Evolutionary conservation across 2,888 invertebrate species (phyloP).

Genomic region (Synanthedon andrenaeformis): DNA sequence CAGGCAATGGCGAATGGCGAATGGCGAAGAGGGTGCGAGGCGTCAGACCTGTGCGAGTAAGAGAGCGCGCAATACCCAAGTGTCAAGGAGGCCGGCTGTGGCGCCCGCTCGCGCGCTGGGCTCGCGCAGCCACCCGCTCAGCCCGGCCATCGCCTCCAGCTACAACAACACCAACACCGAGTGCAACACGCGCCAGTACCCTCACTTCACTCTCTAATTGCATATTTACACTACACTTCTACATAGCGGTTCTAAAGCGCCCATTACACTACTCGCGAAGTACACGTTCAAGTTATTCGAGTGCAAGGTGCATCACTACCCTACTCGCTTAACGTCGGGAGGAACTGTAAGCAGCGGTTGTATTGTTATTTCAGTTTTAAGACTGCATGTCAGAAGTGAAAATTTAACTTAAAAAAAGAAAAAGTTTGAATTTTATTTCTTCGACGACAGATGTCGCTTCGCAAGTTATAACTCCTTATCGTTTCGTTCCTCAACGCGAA

Average conservation of each 20-base stretch:
- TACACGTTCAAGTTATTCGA: too few species aligned
- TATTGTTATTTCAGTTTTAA: too few species aligned
- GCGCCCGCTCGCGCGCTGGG: slow-evolving; percentile 31
- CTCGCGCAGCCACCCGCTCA: slow-evolving; percentile 66
- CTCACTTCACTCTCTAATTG: slow-evolving; percentile 25
- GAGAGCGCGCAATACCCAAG: slow-evolving; percentile 72
- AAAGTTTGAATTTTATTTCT: too few species aligned
- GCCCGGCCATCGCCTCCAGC: slow-evolving; percentile 68
- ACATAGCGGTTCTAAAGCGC: slow-evolving; percentile 1
- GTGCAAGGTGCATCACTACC: too few species aligned
- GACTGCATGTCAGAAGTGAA: too few species aligned
- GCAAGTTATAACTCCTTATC: too few species aligned
- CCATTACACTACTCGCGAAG: too few species aligned
- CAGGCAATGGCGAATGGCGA: background rate
- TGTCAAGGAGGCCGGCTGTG: slow-evolving; percentile 61
- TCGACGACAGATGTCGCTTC: too few species aligned
- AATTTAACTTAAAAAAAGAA: too few species aligned
- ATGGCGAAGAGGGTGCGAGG: slow-evolving; percentile 26
- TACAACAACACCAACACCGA: slow-evolving; percentile 37
- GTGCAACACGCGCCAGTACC: slow-evolving; percentile 8
- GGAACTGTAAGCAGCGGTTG: too few species aligned
- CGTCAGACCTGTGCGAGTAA: slow-evolving; percentile 70
- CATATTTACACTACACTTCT: slow-evolving; percentile 5
- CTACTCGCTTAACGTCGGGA: too few species aligned
- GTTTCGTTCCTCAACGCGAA: too few species aligned